Evolutionary conservation across 2,113 vertebrate genomes (phyloP).

Genomic region (Pholis gunnellus): DNA sequence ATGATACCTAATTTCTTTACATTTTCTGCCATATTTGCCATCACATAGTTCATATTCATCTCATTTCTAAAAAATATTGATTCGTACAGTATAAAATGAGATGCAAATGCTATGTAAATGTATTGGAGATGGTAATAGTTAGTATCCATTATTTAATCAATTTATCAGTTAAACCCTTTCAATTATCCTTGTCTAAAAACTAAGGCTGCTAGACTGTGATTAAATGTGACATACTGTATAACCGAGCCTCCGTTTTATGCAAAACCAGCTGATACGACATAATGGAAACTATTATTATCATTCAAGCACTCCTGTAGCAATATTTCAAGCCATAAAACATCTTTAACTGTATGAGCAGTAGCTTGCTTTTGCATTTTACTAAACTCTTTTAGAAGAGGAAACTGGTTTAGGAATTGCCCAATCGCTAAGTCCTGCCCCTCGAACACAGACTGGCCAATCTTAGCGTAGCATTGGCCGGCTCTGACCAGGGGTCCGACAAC

Average conservation of each 20-base stretch:
- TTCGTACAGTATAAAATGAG: background rate
- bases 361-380: slow-evolving; percentile 6
- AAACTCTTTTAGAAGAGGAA: background rate
- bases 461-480: no score
- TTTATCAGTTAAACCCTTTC: background rate
- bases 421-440: no score
- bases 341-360: background rate
- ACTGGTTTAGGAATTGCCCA: background rate
- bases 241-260: slow-evolving; percentile 29
- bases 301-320: slow-evolving; percentile 23
- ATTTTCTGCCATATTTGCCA: background rate
- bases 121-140: background rate
- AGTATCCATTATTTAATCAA: background rate
- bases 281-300: slow-evolving; percentile 27
- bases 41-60: background rate
- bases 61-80: background rate
- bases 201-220: slow-evolving; percentile 1
- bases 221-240: background rate
- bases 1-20: background rate
- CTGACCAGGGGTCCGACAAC: no score
- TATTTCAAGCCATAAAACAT: slow-evolving; percentile 25
- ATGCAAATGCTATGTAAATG: background rate
- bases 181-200: background rate
- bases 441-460: no score
- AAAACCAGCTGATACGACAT: slow-evolving; percentile 4